Percentiles rank a stretch among this genome's conserved stretches.
These are phyloP conservation scores for Biston stratarius DNA, from an alignment of 2,888 invertebrate genomes.

Conservation along the genomic window DNA sequence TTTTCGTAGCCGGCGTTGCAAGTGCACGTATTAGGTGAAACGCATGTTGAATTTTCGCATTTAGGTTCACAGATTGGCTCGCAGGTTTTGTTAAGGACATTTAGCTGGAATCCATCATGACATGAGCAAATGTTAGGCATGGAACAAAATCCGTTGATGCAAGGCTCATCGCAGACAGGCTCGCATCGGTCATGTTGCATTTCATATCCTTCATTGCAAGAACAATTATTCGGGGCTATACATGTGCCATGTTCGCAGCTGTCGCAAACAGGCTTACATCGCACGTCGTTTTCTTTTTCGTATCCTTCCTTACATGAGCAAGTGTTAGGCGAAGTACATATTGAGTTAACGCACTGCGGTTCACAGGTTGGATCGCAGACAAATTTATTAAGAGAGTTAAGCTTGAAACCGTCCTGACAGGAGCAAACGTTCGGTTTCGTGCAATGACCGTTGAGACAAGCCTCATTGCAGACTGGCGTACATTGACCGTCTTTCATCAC, in stretches of 20 bases:
- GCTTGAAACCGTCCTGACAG: slow-evolving; percentile 69
- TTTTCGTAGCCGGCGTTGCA: slow-evolving; percentile 70
- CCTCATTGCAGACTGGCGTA: slow-evolving; percentile 44
- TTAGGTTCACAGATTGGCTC: slow-evolving; percentile 38
- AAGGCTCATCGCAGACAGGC: slow-evolving; percentile 46
- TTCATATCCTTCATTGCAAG: slow-evolving; percentile 41
- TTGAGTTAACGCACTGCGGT: slow-evolving; percentile 42
- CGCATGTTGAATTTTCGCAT: slow-evolving; percentile 50
- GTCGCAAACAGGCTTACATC: slow-evolving; percentile 48
- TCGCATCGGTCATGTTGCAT: slow-evolving; percentile 49
- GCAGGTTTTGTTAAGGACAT: slow-evolving; percentile 22
- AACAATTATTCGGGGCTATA: slow-evolving; percentile 47
- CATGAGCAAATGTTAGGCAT: slow-evolving; percentile 78
- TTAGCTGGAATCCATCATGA: slow-evolving; percentile 59
- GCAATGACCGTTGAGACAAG: slow-evolving; percentile 61
- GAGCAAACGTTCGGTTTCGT: slow-evolving; percentile 72
- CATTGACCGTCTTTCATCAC: slow-evolving; percentile 43
- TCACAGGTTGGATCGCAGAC: slow-evolving; percentile 42
- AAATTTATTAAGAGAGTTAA: slow-evolving; percentile 5
- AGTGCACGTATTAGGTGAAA: slow-evolving; percentile 71
- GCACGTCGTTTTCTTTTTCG: slow-evolving; percentile 14
- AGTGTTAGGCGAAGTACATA: slow-evolving; percentile 63
- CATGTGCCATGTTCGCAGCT: slow-evolving; percentile 51
- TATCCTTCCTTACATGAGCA: slow-evolving; percentile 79
- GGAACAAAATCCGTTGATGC: slow-evolving; percentile 60